Base-by-base conservation (phyloP, 2,113 vertebrate genomes). In the Leuciscus idus region DNA sequence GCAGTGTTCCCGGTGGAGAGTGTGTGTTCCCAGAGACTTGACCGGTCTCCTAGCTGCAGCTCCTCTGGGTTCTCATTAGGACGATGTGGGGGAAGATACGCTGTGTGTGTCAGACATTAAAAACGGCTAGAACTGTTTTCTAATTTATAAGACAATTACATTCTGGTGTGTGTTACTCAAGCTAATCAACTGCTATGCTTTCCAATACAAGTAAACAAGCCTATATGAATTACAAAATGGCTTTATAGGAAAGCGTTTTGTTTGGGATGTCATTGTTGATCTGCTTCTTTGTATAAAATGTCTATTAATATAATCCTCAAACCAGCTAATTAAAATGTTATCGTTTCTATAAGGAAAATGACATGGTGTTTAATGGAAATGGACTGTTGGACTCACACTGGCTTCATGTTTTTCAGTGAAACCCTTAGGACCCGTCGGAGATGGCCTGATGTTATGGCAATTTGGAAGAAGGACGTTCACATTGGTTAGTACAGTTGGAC, bases 381-480 rank as follows among this genome's bases (percentile, higher is more conserved):
- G 10, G n/a, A 39, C 2, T 46, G 23, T 50, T 55, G 55, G 75
- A 77, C 28, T 77, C 46, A 74, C 33, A 3, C 11, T 48, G 17
- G n/a, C 52, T 77, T 77, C 26, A 19, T 83, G 70, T 86, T 75
- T 83, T 85, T 4, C 68, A 95, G 94, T 91, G 55, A 88, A 82
- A 43, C 72, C 50, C 19, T 84, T 84, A 87, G 78, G 50, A 74
- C 48, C 76, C 17, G 86, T 90, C 62, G 91, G 88, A 92, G 78
- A 85, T 91, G 87, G 90, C 87, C 81, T 91, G 91, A 88, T 84
- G 86, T 90, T 89, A 94, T 93, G 91, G 93, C 92, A 89, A 89
- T 94, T 88, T 86, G 87, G 89, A 90, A 89, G 78, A 87, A 92
- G 85, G 89, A 91, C 79, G 89, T 90, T 84, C 81, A 12, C 3